These are phyloP conservation scores for Hormaphis cornu DNA, from an alignment of 1,140 invertebrate genomes.

Conservation along the genomic window DNA sequence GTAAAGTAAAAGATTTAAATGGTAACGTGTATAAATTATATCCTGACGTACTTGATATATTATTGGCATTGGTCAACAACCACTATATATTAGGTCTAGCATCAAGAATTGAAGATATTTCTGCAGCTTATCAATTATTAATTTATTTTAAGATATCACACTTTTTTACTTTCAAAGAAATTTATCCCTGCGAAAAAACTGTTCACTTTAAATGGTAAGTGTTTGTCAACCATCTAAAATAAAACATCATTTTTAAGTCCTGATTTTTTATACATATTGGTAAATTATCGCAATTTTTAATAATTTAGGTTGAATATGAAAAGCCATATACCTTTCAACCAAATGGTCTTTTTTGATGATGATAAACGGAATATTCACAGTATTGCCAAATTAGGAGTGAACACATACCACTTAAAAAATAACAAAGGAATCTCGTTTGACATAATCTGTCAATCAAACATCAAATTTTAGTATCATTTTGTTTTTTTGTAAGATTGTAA, in stretches of 20 bases:
- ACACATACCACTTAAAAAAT: not conserved
- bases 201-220: constrained; percentile 33
- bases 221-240: too few species aligned
- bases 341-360: not conserved
- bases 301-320: not conserved
- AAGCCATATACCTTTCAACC: not conserved
- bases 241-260: not conserved
- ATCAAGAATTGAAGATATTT: constrained; percentile 37
- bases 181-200: constrained; percentile 35
- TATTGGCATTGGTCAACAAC: constrained; percentile 7
- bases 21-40: not conserved
- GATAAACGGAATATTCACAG: not conserved
- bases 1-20: not conserved
- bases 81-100: constrained; percentile 34
- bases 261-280: not conserved
- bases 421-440: not conserved
- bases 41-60: constrained; percentile 10
- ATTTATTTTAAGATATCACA: constrained; percentile 34
- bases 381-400: not conserved
- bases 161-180: constrained; percentile 35
- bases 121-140: constrained; percentile 36
- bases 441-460: not conserved
- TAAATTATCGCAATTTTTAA: not conserved
- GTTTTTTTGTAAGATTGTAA: too few species aligned
- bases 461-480: too few species aligned